A percentile compares a stretch with the other conserved stretches of the same genome.
phyloP scores from a whole-genome alignment of 2,797 vertebrate species.

The Etheostoma nigrum region DNA sequence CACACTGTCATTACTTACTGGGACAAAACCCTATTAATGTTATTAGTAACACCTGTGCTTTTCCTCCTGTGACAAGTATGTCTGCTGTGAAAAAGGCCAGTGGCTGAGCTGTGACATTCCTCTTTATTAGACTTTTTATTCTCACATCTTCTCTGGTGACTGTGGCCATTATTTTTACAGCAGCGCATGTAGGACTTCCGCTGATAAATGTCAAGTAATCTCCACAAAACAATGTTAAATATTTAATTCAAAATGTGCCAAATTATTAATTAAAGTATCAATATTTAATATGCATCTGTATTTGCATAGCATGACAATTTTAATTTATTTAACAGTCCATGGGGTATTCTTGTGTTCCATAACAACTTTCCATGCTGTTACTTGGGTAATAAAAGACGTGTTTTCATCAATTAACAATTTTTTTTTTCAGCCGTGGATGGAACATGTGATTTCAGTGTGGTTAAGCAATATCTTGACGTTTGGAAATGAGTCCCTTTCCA shows the following conservation, averaged over 20 bases:
- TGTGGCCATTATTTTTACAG: constrained; percentile 4
- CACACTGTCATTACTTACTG: not conserved
- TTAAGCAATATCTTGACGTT: not conserved
- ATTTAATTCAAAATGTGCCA: constrained; percentile 45
- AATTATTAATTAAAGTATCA: constrained; percentile 53
- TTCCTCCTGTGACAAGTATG: constrained; percentile 12
- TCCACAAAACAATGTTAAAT: constrained; percentile 51
- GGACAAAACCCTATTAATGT: not conserved
- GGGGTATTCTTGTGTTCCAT: not conserved
- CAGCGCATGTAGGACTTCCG: not conserved
- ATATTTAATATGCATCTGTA: constrained; percentile 47
- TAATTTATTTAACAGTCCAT: constrained; percentile 4
- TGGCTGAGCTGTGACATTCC: not conserved
- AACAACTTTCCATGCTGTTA: not conserved
- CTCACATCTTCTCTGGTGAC: not conserved
- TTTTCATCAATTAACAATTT: not conserved
- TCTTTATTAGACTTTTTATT: not conserved
- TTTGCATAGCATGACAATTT: constrained; percentile 44
- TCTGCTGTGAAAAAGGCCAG: constrained; percentile 1
- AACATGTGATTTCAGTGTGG: not conserved
- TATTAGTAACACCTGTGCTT: constrained; percentile 5
- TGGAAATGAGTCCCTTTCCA: not conserved
- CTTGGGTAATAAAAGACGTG: not conserved
- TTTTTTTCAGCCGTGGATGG: not conserved
- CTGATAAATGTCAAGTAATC: constrained; percentile 36